Evolutionary conservation across 2,888 invertebrate genomes (phyloP), one percentile per base, ranked within the genome.

Genomic region (Odontocolon sp.): DNA sequence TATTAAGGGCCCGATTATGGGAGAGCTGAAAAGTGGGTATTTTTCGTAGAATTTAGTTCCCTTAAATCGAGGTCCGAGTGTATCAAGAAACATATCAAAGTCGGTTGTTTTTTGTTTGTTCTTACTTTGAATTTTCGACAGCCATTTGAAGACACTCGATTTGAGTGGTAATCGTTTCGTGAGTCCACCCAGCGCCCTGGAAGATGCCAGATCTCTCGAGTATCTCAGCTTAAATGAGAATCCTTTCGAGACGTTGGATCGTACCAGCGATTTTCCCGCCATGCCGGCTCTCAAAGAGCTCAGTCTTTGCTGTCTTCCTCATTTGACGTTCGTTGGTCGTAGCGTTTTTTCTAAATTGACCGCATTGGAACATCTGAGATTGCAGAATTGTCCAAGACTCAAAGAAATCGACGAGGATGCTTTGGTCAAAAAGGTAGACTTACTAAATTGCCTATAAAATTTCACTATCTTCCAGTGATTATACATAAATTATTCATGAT

Each of bases 151-250:
- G 78, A 92, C 91, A 1, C 87, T 97, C 79, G 93, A 95, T 86
- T 87, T 96, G 52, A 93, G 93, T 23, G 93, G 94, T 79, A 96
- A 96, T 89, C 86, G 91, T 23, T 92, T 96, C 11, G 87, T 88
- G 0, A 87, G 90, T 0, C 88, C 95, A 0, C 96, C 96, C 0
- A 88, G 91, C 4, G 93, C 93, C 28, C 84, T 96, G 16, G 91
- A 91, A 0, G 92, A 93, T 70, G 93, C 94, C 0, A 92, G 92
- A 67, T 92, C 92, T 78, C 88, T 96, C 59, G 89, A 93, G 64
- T 92, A 90, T 56, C 89, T 96, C 6, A 93, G 93, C 64, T 87
- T 96, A 18, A 94, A 95, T 83, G 93, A 94, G 78, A 96, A 96
- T 88, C 94, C 94, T 0, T 94, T 96, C 59, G 87, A 87, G 1